Base-by-base conservation (phyloP, 2,113 vertebrate genomes). In the Hydrolagus affinis region DNA sequence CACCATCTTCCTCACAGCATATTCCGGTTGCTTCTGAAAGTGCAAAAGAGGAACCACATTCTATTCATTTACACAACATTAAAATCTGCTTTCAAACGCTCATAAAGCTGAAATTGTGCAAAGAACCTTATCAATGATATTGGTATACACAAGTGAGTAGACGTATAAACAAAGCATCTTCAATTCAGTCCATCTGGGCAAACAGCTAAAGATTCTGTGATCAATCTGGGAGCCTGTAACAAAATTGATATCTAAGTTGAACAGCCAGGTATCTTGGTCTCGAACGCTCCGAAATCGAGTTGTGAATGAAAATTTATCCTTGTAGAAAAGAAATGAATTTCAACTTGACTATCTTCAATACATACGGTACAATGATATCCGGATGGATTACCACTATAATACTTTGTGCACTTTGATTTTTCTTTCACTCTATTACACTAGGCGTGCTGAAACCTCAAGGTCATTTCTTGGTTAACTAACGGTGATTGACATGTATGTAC, bases 401-500 rank as follows among this genome's bases (percentile, higher is more conserved):
- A 59, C 59, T 62, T 12, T 77, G 23, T 59, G 21, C 57, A 21
- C 17, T 80, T 80, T 62, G 23, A 80, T 80, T 28, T n/a, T 80
- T 62, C 62, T 25, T 62, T 80, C 59, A 64, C 28, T 25, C 57
- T 62, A 15, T 80, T 80, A 23, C 57, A 15, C 59, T 80, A n/a
- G 59, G 62, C 62, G 10, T 62, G 59, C 23, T 80, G 76, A 8
- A 14, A 8, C 57, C 7, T 62, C 76, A 80, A 80, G 76, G 76
- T 64, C 14, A 80, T 28, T n/a, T n/a, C 7, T 80, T 59, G 62
- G 57, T 80, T 80, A 80, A 80, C 17, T n/a, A 80, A 59, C n/a
- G 62, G 25, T 80, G 57, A 80, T 60, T 60, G n/a, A 78, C 76
- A 62, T n/a, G 60, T 59, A 62, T 62, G 62, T 62, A 80, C 62